Conservation (phyloP, 2,888 invertebrate genomes). For the Geophilus truncorum region DNA sequence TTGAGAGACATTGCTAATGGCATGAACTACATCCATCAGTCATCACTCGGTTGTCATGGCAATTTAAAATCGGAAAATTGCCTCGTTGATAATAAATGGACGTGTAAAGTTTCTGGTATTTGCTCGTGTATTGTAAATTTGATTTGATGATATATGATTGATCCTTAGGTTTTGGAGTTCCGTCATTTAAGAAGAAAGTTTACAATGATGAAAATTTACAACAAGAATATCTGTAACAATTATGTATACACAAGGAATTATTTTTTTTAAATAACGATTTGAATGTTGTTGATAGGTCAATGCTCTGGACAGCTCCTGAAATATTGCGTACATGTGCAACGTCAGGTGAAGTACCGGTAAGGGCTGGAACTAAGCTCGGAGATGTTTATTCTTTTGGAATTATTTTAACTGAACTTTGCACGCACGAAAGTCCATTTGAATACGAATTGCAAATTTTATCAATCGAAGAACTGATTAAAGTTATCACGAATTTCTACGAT, state of each 20-base stretch:
- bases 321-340: background rate
- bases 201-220: background rate
- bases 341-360: background rate
- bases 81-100: conserved; percentile 28
- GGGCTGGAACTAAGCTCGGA: background rate
- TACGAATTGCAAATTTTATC: background rate
- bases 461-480: background rate
- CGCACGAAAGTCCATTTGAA: background rate
- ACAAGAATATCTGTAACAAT: background rate
- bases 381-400: conserved; percentile 19
- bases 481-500: background rate
- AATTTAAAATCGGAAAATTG: conserved; percentile 25
- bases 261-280: background rate
- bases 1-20: conserved; percentile 7
- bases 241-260: background rate
- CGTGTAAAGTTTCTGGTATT: conserved; percentile 29
- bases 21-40: conserved; percentile 18
- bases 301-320: conserved; percentile 30
- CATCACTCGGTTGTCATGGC: background rate
- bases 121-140: background rate
- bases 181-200: background rate
- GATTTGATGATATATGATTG: background rate
- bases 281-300: background rate
- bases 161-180: background rate
- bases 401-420: background rate